Evolutionary conservation across 2,888 invertebrate genomes (phyloP).

Genomic region (Lomographa bimaculata): DNA sequence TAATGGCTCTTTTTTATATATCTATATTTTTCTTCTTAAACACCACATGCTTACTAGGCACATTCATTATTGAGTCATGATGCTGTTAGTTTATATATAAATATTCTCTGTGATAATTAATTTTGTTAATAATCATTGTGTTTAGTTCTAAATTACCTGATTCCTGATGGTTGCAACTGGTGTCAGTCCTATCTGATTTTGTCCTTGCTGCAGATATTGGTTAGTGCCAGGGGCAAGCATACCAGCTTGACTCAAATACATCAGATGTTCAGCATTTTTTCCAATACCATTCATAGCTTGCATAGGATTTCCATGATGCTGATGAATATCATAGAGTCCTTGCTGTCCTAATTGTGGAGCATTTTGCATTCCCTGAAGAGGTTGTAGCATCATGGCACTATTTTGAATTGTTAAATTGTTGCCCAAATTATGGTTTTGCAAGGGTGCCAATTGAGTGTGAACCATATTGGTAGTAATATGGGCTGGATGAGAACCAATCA

Average conservation of each 20-base stretch:
- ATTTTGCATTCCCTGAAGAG: conserved; percentile 77
- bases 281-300: conserved; percentile 80
- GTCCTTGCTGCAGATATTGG: conserved; percentile 85
- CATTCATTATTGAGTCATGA: too few relatives aligned
- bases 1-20: too few relatives aligned
- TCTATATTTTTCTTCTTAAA: too few relatives aligned
- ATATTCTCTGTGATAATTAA: too few relatives aligned
- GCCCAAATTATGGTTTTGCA: conserved; percentile 76
- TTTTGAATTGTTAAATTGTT: conserved; percentile 72
- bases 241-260: conserved; percentile 79
- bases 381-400: conserved; percentile 78
- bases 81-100: too few relatives aligned
- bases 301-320: conserved; percentile 74
- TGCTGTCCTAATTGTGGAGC: conserved; percentile 79
- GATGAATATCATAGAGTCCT: conserved; percentile 77
- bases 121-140: too few relatives aligned
- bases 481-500: conserved; percentile 75
- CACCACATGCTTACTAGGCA: too few relatives aligned
- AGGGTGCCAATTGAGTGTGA: conserved; percentile 79
- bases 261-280: conserved; percentile 76
- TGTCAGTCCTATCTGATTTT: conserved; percentile 82
- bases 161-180: conserved; percentile 76
- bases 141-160: conserved; percentile 72
- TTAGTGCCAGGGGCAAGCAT: conserved; percentile 85
- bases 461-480: conserved; percentile 79